These are phyloP conservation scores for Machimus rusticus DNA, from an alignment of 2,888 invertebrate species.

Conservation along the genomic window DNA sequence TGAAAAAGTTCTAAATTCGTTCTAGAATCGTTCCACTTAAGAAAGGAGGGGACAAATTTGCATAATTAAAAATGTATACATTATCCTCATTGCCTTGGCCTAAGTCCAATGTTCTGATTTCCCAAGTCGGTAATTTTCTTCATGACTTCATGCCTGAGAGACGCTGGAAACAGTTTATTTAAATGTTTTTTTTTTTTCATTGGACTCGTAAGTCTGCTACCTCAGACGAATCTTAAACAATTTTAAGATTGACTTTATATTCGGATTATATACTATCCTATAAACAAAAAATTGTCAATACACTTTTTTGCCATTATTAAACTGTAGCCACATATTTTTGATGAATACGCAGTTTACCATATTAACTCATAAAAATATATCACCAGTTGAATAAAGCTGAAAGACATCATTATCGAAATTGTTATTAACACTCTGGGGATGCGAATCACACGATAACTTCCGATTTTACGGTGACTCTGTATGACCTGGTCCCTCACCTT, in stretches of 20 bases:
- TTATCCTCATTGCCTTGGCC: constrained; percentile 44
- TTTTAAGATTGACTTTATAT: not conserved
- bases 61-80: constrained; percentile 45
- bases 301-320: too few relatives aligned
- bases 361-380: too few relatives aligned
- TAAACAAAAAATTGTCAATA: not conserved
- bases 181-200: not conserved
- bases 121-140: constrained; percentile 45
- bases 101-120: constrained; percentile 45
- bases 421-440: not conserved
- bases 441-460: not conserved
- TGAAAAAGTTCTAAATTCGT: not conserved
- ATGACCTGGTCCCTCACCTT: not conserved
- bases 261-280: too few relatives aligned
- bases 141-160: constrained; percentile 33
- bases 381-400: not conserved
- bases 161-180: not conserved
- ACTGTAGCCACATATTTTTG: too few relatives aligned
- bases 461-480: not conserved
- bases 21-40: not conserved
- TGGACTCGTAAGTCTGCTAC: not conserved
- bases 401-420: not conserved
- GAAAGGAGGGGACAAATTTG: constrained; percentile 33
- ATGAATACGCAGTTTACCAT: too few relatives aligned
- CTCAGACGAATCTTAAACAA: not conserved